Conservation (phyloP, 1,140 invertebrate genomes). For the Bombus pascuorum region DNA sequence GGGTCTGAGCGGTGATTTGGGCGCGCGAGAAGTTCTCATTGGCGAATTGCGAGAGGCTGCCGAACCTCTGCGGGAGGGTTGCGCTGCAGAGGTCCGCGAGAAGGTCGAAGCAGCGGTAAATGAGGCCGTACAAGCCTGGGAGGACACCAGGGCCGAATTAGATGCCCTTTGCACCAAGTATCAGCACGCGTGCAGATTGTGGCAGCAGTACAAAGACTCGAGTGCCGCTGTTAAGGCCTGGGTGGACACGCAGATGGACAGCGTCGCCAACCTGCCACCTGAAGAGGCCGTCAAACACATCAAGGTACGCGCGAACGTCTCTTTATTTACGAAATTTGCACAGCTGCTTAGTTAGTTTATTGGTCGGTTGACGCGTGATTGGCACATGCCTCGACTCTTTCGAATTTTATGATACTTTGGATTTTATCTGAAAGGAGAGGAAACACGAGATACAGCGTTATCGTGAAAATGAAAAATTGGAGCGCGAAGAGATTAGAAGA, state of each 20-base stretch:
- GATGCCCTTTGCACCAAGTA: slow-evolving; percentile 88
- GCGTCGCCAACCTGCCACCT: slow-evolving; percentile 84
- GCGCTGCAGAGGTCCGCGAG: slow-evolving; percentile 87
- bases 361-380: neutral
- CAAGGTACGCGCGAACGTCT: slow-evolving; percentile 82
- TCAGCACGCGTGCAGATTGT: slow-evolving; percentile 89
- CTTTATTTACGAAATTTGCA: neutral
- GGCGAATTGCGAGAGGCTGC: slow-evolving; percentile 87
- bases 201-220: slow-evolving; percentile 89
- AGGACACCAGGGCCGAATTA: slow-evolving; percentile 88
- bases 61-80: slow-evolving; percentile 87
- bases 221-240: slow-evolving; percentile 88
- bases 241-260: slow-evolving; percentile 87
- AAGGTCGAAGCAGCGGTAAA: slow-evolving; percentile 88
- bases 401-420: neutral
- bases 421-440: neutral
- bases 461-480: neutral
- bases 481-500: no score
- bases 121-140: slow-evolving; percentile 89
- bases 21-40: slow-evolving; percentile 87
- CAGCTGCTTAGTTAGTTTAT: neutral
- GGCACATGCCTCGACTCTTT: neutral
- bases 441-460: neutral
- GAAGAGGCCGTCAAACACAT: slow-evolving; percentile 85
- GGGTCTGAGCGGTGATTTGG: slow-evolving; percentile 86